A percentile compares a stretch with the other conserved stretches of the same genome.
Evolutionary conservation across 2,113 vertebrate species (phyloP).

Genomic region (Tautogolabrus adspersus): DNA sequence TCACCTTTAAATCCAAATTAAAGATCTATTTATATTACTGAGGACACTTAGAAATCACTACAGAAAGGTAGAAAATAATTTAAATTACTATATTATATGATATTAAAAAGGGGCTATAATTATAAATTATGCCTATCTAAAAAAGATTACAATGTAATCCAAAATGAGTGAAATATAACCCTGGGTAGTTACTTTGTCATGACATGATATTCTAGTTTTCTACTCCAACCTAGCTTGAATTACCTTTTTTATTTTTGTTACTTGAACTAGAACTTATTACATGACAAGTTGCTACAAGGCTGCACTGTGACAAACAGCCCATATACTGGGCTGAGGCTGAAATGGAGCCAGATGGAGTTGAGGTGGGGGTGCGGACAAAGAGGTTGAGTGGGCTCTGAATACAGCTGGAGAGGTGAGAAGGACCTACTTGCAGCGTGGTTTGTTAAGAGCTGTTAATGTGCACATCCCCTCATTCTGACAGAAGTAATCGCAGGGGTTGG

Average conservation of each 20-base stretch:
- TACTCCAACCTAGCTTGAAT: not conserved
- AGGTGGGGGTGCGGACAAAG: slow-evolving; percentile 55
- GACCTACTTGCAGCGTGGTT: slow-evolving; percentile 99
- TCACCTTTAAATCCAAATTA: not conserved
- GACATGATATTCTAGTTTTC: not conserved
- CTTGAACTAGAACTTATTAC: slow-evolving; percentile 56
- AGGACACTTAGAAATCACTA: not conserved
- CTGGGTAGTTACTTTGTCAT: not conserved
- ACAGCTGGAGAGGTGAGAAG: slow-evolving; percentile 74
- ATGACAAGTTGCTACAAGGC: slow-evolving; percentile 68
- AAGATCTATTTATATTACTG: not conserved
- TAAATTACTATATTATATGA: no score
- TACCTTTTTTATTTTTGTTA: not conserved
- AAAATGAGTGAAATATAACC: no score
- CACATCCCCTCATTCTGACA: slow-evolving; percentile 99
- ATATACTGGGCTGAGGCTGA: slow-evolving; percentile 49
- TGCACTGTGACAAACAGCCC: slow-evolving; percentile 40
- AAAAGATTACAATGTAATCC: not conserved
- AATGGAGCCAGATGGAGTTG: slow-evolving; percentile 67
- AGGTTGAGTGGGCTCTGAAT: slow-evolving; percentile 71
- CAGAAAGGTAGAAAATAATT: no score
- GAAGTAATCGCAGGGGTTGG: slow-evolving; percentile 99
- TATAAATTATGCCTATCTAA: no score
- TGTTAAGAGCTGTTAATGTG: slow-evolving; percentile 99
- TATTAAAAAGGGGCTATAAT: no score